phyloP scores from a whole-genome alignment of 2,888 invertebrate species.

The Augochlorella aurata region DNA sequence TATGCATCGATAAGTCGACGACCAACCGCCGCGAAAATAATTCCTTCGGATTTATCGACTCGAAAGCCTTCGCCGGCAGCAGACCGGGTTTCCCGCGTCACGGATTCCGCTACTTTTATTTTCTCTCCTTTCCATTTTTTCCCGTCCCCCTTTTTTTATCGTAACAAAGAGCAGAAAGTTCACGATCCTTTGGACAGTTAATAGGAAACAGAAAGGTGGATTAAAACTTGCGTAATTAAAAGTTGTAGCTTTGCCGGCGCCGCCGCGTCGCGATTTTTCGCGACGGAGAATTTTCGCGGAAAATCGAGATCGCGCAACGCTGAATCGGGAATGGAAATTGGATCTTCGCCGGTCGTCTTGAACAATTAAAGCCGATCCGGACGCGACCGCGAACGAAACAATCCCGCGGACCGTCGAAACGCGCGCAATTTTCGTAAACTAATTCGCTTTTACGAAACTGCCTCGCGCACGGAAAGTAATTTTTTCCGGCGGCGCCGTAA shows the following conservation, averaged over 20 bases:
- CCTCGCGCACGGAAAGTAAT: neutral
- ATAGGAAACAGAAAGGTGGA: neutral
- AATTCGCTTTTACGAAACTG: neutral
- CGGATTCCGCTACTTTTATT: neutral
- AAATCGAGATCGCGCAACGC: neutral
- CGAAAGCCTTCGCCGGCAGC: conserved; percentile 64
- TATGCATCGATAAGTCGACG: conserved; percentile 74
- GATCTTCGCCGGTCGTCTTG: neutral
- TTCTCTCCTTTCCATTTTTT: neutral
- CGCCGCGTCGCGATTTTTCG: neutral
- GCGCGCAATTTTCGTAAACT: neutral
- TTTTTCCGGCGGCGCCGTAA: neutral
- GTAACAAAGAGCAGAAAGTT: neutral
- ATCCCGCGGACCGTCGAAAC: too few species aligned
- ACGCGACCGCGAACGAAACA: neutral
- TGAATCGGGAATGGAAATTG: neutral
- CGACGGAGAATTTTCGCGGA: neutral
- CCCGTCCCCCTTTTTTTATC: neutral
- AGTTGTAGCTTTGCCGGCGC: neutral
- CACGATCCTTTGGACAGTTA: neutral
- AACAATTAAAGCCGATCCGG: neutral
- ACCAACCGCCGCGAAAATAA: conserved; percentile 70
- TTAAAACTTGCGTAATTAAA: conserved; percentile 13
- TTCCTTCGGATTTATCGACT: conserved; percentile 72
- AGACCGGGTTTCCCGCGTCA: neutral